These are phyloP conservation scores for Melipona bicolor DNA, from an alignment of 2,888 invertebrate species.

Conservation along the genomic window DNA sequence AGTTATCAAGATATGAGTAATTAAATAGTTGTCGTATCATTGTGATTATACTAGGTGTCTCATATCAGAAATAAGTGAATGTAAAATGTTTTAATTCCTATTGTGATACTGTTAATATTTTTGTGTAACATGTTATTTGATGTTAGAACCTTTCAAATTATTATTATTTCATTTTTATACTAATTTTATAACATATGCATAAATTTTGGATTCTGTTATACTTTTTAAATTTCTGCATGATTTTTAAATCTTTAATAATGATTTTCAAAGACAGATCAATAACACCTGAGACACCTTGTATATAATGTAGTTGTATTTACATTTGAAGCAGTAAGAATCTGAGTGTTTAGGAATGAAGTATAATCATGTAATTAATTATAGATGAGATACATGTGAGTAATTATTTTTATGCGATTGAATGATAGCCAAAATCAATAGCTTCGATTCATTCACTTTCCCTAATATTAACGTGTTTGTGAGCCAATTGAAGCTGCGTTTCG, in stretches of 20 bases:
- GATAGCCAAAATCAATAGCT: constrained; percentile 47
- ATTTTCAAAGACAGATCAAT: neutral
- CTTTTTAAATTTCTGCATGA: neutral
- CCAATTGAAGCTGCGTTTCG: constrained; percentile 34
- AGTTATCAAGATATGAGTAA: constrained; percentile 76
- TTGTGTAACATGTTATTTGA: neutral
- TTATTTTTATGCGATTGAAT: constrained; percentile 64
- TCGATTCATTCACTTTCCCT: constrained; percentile 37
- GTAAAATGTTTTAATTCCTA: neutral
- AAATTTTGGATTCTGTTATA: neutral
- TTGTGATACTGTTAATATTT: neutral
- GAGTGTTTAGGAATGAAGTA: constrained; percentile 75
- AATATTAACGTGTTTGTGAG: constrained; percentile 27
- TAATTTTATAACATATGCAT: too few species aligned
- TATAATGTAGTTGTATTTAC: constrained; percentile 71
- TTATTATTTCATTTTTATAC: too few species aligned
- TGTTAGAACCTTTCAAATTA: neutral
- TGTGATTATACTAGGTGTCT: constrained; percentile 63
- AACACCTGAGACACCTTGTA: constrained; percentile 71
- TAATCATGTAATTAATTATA: constrained; percentile 71
- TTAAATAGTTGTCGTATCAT: constrained; percentile 74
- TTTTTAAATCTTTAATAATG: neutral
- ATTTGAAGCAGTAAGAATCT: constrained; percentile 73
- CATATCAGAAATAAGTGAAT: constrained; percentile 15
- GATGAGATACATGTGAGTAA: constrained; percentile 64